Evolutionary conservation across 2,113 vertebrate genomes (phyloP).

Genomic region (Grallaria varia): DNA sequence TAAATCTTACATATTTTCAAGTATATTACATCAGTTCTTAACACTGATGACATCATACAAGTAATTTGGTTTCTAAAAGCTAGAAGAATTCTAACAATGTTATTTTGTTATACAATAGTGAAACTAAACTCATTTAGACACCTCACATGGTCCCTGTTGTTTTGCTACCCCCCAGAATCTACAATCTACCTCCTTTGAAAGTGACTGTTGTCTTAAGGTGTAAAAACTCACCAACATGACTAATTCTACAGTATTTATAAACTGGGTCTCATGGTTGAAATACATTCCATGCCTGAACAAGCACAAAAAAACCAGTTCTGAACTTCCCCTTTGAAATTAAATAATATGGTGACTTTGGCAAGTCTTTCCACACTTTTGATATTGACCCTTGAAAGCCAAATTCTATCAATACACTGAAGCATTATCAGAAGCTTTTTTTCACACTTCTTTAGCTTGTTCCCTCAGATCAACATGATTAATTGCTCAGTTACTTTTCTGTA

Average conservation of each 20-base stretch:
- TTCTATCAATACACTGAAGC: neutral
- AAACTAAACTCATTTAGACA: neutral
- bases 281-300: neutral
- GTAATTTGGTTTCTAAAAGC: neutral
- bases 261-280: neutral
- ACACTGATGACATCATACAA: neutral
- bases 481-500: slow-evolving; percentile 7
- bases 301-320: neutral
- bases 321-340: neutral
- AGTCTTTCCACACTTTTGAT: neutral
- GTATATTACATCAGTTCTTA: neutral
- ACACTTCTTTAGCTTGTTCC: neutral
- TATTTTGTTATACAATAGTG: neutral
- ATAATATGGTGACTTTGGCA: neutral
- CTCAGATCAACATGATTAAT: slow-evolving; percentile 35
- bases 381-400: neutral
- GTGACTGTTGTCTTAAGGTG: neutral
- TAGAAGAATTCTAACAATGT: neutral
- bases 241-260: neutral
- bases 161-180: neutral
- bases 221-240: neutral
- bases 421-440: neutral
- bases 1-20: neutral
- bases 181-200: neutral
- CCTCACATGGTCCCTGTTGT: neutral